Evolutionary conservation across 2,888 invertebrate species (phyloP), one percentile per base, ranked within the genome.

Genomic region (Harpalus rufipes): DNA sequence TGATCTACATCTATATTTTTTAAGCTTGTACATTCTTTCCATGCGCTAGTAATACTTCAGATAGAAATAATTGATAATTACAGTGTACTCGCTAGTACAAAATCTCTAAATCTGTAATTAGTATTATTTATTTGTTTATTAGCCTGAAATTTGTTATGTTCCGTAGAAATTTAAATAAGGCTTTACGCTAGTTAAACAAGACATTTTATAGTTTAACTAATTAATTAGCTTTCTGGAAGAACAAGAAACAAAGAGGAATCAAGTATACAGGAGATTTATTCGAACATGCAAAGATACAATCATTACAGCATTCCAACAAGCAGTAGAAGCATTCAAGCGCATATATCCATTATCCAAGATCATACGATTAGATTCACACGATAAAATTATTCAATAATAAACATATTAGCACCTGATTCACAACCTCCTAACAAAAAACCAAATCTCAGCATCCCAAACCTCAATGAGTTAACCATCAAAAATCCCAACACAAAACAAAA

Each of bases 401-500:
- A 74, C 72, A 74, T 74, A 74, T 74, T 74, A 74, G 41, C 72
- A 74, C 72, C 18, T 74, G 72, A 74, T 74, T 74, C 72, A 74
- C 44, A 51, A 10, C 72, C 72, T 44, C 7, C 68, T n/a, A 68
- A 68, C 72, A 74, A 74, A 74, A 74, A 74, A 74, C 16, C 68
- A n/a, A 68, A 68, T 32, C 68, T 41, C 68, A 68, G 14, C 68
- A n/a, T 39, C 25, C 68, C 14, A 39, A 68, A 68, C n/a, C 72
- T 16, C 44, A 74, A 74, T 74, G 72, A 74, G 41, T 72, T 44
- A 74, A 41, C 72, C 72, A 74, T 44, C 72, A 74, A 74, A 44
- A 44, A 41, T 18, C 72, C 72, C 72, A 74, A 21, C 68, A 68
- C n/a, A 74, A 74, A 44, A 74, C 72, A 74, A 74, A 74, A 74